Conservation (phyloP, 2,888 invertebrate genomes). For the Chymomyza procnemis region DNA sequence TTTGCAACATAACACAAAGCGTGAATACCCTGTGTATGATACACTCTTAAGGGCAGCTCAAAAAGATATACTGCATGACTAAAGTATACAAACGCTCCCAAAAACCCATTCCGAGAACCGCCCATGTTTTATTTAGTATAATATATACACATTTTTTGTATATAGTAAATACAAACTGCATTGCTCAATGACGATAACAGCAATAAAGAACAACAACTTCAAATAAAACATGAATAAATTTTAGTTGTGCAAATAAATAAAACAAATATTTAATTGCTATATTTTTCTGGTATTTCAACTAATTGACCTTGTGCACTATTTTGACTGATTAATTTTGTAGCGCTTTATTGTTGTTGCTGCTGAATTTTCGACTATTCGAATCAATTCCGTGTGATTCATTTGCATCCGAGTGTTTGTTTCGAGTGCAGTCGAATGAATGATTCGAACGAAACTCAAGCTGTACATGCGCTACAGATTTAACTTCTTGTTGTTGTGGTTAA, state of each 20-base stretch:
- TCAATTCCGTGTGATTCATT: constrained; percentile 45
- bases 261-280: constrained; percentile 47
- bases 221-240: constrained; percentile 13
- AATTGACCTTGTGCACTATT: constrained; percentile 71
- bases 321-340: constrained; percentile 36
- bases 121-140: neutral
- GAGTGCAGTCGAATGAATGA: constrained; percentile 21
- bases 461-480: neutral
- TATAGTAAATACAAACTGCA: neutral
- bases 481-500: neutral
- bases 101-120: neutral
- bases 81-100: too few species aligned
- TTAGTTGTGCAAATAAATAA: constrained; percentile 10
- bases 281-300: constrained; percentile 63
- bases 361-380: neutral
- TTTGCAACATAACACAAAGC: too few species aligned
- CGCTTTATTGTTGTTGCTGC: constrained; percentile 13
- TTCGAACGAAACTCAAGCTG: constrained; percentile 10
- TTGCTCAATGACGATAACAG: neutral
- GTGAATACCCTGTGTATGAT: too few species aligned
- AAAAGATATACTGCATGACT: too few species aligned
- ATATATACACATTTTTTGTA: neutral
- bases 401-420: constrained; percentile 19
- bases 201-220: neutral
- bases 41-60: too few species aligned